A percentile compares a stretch with the other conserved stretches of the same genome.
These are phyloP conservation scores for Myotis brandtii DNA, from an alignment of 2,113 vertebrate species.

Conservation along the genomic window DNA sequence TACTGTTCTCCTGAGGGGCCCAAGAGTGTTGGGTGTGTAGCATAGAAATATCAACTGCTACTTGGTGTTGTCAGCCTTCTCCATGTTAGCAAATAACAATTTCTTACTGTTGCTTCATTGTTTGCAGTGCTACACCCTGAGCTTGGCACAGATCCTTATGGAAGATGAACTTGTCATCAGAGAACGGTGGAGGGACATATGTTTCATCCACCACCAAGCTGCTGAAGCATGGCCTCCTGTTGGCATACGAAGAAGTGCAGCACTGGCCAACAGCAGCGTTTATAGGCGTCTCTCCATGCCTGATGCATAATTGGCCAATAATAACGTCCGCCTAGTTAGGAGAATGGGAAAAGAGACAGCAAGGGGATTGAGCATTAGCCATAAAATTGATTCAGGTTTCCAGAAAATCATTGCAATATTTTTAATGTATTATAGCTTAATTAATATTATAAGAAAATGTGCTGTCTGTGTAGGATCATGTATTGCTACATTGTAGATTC, in stretches of 20 bases:
- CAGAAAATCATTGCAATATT: not conserved
- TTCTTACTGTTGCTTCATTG: constrained; percentile 80
- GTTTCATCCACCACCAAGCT: constrained; percentile 80
- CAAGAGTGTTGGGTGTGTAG: not conserved
- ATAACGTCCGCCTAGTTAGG: constrained; percentile 81
- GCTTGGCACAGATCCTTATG: constrained; percentile 80
- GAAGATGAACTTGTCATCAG: constrained; percentile 80
- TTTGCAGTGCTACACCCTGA: constrained; percentile 62
- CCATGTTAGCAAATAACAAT: not conserved
- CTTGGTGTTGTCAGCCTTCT: not conserved
- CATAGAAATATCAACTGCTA: not conserved
- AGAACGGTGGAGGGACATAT: constrained; percentile 79
- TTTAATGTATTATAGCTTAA: not conserved
- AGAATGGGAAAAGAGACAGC: not conserved
- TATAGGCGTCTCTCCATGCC: constrained; percentile 75
- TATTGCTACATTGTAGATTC: not conserved
- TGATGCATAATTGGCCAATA: constrained; percentile 83
- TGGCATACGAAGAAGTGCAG: constrained; percentile 81
- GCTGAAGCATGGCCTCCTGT: constrained; percentile 84
- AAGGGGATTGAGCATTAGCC: not conserved
- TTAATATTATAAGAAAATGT: not conserved
- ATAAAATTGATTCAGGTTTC: not conserved
- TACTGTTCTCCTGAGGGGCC: not conserved
- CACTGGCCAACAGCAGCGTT: constrained; percentile 83
- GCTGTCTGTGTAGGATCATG: not conserved